Evolutionary conservation across 2,888 invertebrate genomes (phyloP).

Genomic region (Hoplodrina blanda): DNA sequence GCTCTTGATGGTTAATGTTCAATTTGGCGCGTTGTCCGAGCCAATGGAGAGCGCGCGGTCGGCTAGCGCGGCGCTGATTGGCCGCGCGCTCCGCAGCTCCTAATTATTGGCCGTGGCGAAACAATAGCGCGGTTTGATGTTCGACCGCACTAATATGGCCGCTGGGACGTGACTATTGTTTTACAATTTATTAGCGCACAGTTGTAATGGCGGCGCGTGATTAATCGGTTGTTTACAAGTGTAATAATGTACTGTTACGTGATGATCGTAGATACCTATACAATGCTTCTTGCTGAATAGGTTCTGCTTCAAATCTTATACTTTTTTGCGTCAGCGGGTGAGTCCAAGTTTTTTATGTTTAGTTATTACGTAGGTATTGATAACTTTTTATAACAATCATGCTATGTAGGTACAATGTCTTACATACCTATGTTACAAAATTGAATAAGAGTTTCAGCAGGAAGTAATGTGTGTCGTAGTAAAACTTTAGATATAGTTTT

Average conservation of each 20-base stretch:
- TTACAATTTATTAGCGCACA: constrained; percentile 72
- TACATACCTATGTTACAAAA: not conserved
- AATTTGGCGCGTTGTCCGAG: constrained; percentile 72
- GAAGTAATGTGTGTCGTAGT: not conserved
- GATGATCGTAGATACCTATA: not conserved
- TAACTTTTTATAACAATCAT: too few relatives aligned
- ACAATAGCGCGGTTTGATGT: constrained; percentile 77
- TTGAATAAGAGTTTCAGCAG: not conserved
- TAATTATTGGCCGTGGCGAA: constrained; percentile 83
- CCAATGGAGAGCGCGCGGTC: constrained; percentile 75
- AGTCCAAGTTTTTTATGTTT: not conserved
- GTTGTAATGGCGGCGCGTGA: constrained; percentile 78
- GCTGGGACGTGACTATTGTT: constrained; percentile 73
- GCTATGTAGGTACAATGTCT: too few relatives aligned
- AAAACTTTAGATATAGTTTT: too few relatives aligned
- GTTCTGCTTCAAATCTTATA: not conserved
- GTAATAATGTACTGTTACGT: constrained; percentile 28
- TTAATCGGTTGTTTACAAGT: constrained; percentile 68
- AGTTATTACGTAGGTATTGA: too few relatives aligned
- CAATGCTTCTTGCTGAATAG: not conserved
- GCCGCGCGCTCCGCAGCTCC: constrained; percentile 69
- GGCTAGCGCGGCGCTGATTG: constrained; percentile 77
- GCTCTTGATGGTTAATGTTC: constrained; percentile 70
- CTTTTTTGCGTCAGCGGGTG: constrained; percentile 6
- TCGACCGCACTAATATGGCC: constrained; percentile 78